Evolutionary conservation across 2,113 vertebrate genomes (phyloP).

Genomic region (Cyphomyrus plagiostoma): DNA sequence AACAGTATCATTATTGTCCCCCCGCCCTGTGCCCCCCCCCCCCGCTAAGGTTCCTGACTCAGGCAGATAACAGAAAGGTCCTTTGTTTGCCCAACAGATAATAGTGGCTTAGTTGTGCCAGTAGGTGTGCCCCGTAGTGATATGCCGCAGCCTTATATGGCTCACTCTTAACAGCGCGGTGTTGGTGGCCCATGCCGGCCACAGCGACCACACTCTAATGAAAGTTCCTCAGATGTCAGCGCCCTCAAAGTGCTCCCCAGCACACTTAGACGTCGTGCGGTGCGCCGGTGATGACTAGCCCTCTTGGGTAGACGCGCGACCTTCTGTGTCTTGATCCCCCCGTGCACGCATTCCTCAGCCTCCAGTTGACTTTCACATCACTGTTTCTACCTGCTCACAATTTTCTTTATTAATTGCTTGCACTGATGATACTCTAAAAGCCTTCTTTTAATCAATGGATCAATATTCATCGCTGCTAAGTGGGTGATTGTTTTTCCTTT

Average conservation of each 20-base stretch:
- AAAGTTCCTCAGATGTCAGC: not conserved
- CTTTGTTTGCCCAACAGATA: not conserved
- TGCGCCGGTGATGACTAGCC: not conserved
- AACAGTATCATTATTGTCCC: not conserved
- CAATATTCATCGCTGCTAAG: conserved; percentile 20
- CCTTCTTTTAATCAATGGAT: conserved; percentile 26
- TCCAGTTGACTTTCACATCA: not conserved
- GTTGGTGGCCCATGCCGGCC: not conserved
- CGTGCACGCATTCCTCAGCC: not conserved
- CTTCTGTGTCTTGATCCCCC: conserved; percentile 6
- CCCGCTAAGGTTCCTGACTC: conserved; percentile 12
- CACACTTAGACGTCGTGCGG: not conserved
- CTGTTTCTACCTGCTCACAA: not conserved
- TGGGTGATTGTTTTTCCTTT: conserved; percentile 1
- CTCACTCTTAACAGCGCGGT: not conserved
- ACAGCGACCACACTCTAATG: not conserved
- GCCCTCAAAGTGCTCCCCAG: not conserved
- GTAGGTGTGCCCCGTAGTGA: conserved; percentile 7
- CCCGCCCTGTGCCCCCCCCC: not conserved
- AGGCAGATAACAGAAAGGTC: conserved; percentile 15
- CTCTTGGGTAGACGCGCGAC: not conserved
- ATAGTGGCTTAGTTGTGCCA: not conserved
- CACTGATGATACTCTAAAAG: conserved; percentile 14
- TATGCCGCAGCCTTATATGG: not conserved
- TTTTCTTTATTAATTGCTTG: conserved; percentile 25